Evolutionary conservation across 2,113 vertebrate species (phyloP).

Genomic region (Pterocles gutturalis): DNA sequence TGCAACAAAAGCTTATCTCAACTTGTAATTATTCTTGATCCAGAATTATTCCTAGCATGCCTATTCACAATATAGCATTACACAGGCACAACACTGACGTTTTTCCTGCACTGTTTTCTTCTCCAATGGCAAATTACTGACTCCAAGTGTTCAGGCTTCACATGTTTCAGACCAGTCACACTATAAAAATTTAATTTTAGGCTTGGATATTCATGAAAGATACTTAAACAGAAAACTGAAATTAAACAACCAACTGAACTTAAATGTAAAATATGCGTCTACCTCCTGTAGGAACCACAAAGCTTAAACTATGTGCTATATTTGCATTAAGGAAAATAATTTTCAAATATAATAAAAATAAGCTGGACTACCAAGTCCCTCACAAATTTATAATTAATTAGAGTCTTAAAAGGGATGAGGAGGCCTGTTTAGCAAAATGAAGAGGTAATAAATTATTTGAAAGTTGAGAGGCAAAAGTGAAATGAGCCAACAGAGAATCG

Average conservation of each 20-base stretch:
- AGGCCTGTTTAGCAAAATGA: background rate
- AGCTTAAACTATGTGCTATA: background rate
- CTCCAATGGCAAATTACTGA: background rate
- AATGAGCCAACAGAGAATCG: background rate
- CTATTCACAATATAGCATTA: background rate
- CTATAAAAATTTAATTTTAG: background rate
- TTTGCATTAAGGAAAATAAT: background rate
- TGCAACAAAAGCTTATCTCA: background rate
- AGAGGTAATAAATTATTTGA: slow-evolving; percentile 23
- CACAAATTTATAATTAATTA: slow-evolving; percentile 24
- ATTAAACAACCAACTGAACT: background rate
- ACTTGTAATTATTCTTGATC: background rate
- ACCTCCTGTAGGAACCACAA: background rate
- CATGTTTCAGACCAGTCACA: background rate
- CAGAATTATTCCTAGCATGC: background rate
- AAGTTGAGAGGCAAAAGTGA: background rate
- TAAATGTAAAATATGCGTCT: background rate
- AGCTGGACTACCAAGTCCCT: background rate
- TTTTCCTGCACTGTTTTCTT: background rate
- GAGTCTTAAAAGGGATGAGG: background rate
- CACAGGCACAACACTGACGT: background rate
- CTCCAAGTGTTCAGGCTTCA: background rate
- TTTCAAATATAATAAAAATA: background rate
- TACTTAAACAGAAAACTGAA: background rate
- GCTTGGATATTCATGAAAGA: background rate